Evolutionary conservation across 1,140 invertebrate genomes (phyloP).

Genomic region (Drosophila ananassae): DNA sequence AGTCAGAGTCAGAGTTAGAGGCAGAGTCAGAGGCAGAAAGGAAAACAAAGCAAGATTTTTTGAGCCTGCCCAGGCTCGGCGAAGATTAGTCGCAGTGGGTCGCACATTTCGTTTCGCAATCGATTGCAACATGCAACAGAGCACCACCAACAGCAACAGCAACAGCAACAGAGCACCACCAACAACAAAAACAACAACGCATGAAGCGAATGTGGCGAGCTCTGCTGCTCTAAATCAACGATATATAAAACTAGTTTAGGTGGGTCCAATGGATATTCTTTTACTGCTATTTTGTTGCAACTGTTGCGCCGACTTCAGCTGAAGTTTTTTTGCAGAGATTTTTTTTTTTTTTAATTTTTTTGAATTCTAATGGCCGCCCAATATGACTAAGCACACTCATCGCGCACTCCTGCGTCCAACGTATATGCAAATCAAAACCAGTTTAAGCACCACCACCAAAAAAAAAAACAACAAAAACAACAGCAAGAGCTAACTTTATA

Average conservation of each 20-base stretch:
- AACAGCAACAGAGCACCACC: slow-evolving; percentile 38
- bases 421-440: slow-evolving; percentile 83
- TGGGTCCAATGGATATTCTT: slow-evolving; percentile 83
- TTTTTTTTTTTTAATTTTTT: slow-evolving; percentile 36
- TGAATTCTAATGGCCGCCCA: slow-evolving; percentile 84
- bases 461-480: slow-evolving; percentile 36
- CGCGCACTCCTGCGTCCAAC: slow-evolving; percentile 79
- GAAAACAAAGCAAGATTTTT: slow-evolving; percentile 16
- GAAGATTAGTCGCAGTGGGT: slow-evolving; percentile 82
- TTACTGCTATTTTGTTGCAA: slow-evolving; percentile 80
- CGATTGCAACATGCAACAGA: slow-evolving; percentile 80
- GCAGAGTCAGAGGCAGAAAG: slow-evolving; percentile 51
- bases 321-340: slow-evolving; percentile 18
- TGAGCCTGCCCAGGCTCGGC: slow-evolving; percentile 51
- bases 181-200: slow-evolving; percentile 46
- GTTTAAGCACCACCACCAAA: slow-evolving; percentile 60
- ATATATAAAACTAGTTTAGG: slow-evolving; percentile 83
- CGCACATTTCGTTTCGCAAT: slow-evolving; percentile 82
- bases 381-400: slow-evolving; percentile 84
- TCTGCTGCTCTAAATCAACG: slow-evolving; percentile 73
- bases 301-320: slow-evolving; percentile 37
- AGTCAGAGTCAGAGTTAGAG: slow-evolving; percentile 47
- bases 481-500: slow-evolving; percentile 51
- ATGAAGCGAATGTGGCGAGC: slow-evolving; percentile 75
- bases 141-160: slow-evolving; percentile 46